phyloP scores from a whole-genome alignment of 2,888 invertebrate genomes.

The Ennomos fuscantarius region DNA sequence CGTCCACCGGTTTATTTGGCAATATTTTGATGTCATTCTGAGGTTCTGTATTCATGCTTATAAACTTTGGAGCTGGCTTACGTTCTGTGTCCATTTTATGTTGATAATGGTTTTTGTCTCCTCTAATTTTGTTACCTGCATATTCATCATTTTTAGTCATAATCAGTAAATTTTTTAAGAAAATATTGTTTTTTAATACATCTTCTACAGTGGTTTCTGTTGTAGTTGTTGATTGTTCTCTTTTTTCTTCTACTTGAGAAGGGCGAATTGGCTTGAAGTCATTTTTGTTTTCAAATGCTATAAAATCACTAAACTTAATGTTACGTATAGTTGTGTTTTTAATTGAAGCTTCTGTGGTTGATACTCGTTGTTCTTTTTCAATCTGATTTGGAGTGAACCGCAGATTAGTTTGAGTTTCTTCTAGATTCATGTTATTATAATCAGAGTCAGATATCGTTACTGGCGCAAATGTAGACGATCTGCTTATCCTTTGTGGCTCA shows the following conservation, averaged over 20 bases:
- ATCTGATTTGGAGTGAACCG: constrained; percentile 36
- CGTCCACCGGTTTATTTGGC: constrained; percentile 63
- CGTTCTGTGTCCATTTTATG: constrained; percentile 48
- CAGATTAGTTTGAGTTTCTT: constrained; percentile 21
- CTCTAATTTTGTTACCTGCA: constrained; percentile 38
- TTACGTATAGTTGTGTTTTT: constrained; percentile 39
- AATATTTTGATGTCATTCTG: constrained; percentile 56
- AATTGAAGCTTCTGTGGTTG: constrained; percentile 42
- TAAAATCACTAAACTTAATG: constrained; percentile 51
- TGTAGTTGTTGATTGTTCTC: constrained; percentile 41
- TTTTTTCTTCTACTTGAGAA: constrained; percentile 38
- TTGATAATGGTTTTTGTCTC: constrained; percentile 38
- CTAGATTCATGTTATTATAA: constrained; percentile 22
- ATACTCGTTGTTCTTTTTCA: constrained; percentile 42
- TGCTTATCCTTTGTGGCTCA: constrained; percentile 39
- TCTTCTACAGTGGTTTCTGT: constrained; percentile 53
- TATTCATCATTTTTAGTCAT: constrained; percentile 44
- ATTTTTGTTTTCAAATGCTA: constrained; percentile 47
- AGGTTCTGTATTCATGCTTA: constrained; percentile 55
- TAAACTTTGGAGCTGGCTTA: constrained; percentile 54
- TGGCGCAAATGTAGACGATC: constrained; percentile 36
- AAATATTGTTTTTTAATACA: constrained; percentile 67
- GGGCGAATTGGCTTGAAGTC: constrained; percentile 54
- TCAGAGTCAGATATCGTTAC: constrained; percentile 23
- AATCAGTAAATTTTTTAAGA: constrained; percentile 67